These are phyloP conservation scores for Sitta europaea DNA, from an alignment of 2,113 vertebrate genomes.

Conservation along the genomic window DNA sequence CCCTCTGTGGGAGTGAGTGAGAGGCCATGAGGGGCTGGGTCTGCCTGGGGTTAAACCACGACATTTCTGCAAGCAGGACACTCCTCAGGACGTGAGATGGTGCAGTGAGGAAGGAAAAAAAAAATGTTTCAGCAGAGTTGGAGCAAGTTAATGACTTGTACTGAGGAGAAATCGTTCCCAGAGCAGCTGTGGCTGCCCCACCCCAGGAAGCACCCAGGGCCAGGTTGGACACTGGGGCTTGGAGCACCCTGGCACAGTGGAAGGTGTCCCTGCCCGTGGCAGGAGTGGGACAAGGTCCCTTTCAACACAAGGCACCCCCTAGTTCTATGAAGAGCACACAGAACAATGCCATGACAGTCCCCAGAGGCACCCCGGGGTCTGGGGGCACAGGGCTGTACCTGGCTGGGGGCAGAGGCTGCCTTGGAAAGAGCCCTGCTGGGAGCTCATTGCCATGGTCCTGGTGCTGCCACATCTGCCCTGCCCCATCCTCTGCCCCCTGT, in stretches of 20 bases:
- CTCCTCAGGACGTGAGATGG: background rate
- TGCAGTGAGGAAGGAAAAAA: background rate
- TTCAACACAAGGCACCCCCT: background rate
- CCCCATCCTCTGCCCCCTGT: background rate
- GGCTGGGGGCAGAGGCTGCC: fast-evolving
- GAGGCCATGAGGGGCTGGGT: background rate
- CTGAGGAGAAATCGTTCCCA: background rate
- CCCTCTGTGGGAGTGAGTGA: fast-evolving
- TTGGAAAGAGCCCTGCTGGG: background rate
- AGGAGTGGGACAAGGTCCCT: background rate
- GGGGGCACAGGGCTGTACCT: fast-evolving
- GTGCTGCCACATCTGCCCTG: background rate
- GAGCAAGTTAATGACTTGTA: fast-evolving
- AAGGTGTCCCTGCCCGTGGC: background rate
- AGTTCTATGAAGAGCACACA: background rate
- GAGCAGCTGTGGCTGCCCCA: background rate
- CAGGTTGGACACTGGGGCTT: background rate
- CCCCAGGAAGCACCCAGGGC: background rate
- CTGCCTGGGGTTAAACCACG: background rate
- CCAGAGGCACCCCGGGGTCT: too few relatives aligned
- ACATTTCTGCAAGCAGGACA: background rate
- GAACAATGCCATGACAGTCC: too few relatives aligned
- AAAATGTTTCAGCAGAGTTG: background rate
- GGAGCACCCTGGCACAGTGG: background rate
- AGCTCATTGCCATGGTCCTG: fast-evolving